These are phyloP conservation scores for Capitella teleta DNA, from an alignment of 1,140 invertebrate genomes.

Conservation along the genomic window DNA sequence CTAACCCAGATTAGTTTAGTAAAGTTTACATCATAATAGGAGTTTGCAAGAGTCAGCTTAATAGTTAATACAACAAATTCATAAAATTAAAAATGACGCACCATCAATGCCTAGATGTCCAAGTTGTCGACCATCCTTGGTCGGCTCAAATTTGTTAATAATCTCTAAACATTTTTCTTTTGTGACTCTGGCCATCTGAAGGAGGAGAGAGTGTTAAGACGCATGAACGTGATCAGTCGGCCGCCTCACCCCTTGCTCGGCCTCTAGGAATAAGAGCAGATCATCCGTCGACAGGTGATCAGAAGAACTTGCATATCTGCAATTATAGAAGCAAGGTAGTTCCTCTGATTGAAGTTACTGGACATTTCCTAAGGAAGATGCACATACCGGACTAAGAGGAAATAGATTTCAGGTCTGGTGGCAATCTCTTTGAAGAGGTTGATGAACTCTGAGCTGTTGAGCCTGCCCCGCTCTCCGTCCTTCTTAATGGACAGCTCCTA, in stretches of 20 bases:
- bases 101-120: constrained; percentile 52
- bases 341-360: background rate
- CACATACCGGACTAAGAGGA: constrained; percentile 49
- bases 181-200: constrained; percentile 47
- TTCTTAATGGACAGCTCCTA: constrained; percentile 47
- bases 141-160: constrained; percentile 51
- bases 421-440: constrained; percentile 54
- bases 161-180: constrained; percentile 47
- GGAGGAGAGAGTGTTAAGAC: constrained; percentile 10
- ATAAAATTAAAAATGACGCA: too few species aligned
- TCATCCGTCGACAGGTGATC: constrained; percentile 53
- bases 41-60: too few species aligned
- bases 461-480: constrained; percentile 43
- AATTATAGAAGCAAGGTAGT: constrained; percentile 11
- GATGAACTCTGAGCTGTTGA: constrained; percentile 51
- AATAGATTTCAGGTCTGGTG: constrained; percentile 55
- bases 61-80: too few species aligned
- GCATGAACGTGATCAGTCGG: too few species aligned
- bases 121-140: constrained; percentile 46
- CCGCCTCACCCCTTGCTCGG: constrained; percentile 55
- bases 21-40: too few species aligned
- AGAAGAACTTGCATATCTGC: constrained; percentile 51
- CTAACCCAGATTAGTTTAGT: too few species aligned
- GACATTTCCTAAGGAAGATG: too few species aligned
- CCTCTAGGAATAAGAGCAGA: constrained; percentile 52